These are phyloP conservation scores for Mohoua ochrocephala DNA, from an alignment of 2,113 vertebrate species.

Conservation along the genomic window DNA sequence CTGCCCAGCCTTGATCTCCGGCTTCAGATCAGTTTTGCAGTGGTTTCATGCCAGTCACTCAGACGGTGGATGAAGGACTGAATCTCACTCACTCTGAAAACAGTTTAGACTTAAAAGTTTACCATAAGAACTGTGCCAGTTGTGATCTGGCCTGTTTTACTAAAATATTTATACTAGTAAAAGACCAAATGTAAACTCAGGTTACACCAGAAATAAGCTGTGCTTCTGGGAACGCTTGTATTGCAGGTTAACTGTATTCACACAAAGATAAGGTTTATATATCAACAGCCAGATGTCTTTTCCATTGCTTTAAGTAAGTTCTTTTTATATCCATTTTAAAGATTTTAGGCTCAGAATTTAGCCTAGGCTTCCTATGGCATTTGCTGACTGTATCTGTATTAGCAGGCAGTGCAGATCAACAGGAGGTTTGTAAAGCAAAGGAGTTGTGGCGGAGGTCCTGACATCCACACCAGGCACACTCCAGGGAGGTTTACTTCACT, in stretches of 20 bases:
- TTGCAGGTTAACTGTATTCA: background rate
- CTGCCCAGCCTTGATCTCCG: background rate
- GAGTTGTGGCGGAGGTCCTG: background rate
- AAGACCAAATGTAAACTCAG: slow-evolving; percentile 33
- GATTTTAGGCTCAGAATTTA: background rate
- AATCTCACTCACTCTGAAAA: background rate
- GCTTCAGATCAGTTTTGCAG: background rate
- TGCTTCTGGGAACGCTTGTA: background rate
- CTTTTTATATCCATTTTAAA: background rate
- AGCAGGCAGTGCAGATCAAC: background rate
- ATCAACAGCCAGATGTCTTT: background rate
- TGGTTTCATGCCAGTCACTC: background rate
- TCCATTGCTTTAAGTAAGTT: background rate
- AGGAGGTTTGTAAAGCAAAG: background rate
- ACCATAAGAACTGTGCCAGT: background rate
- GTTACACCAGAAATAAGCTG: slow-evolving; percentile 18
- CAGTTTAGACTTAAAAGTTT: background rate
- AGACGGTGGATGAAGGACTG: background rate
- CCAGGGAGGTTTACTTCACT: background rate
- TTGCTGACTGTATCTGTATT: background rate
- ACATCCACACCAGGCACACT: background rate
- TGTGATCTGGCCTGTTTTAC: background rate
- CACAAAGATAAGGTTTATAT: background rate
- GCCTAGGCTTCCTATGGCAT: background rate
- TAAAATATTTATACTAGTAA: slow-evolving; percentile 43